phyloP scores from a whole-genome alignment of 2,113 vertebrate genomes.

The Thymallus thymallus region DNA sequence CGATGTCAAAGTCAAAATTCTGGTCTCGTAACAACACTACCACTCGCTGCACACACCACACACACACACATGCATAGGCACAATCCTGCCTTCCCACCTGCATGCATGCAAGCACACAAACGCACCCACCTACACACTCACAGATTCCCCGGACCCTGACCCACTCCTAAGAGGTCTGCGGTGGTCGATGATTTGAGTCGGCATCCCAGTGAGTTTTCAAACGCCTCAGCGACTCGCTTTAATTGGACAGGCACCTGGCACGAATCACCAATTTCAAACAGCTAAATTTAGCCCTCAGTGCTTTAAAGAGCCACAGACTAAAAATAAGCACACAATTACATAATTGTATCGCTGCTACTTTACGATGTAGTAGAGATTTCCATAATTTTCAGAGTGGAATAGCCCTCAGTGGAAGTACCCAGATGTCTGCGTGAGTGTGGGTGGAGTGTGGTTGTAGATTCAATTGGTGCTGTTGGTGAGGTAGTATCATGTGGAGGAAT shows the following conservation, averaged over 20 bases:
- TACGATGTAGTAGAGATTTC: too few relatives aligned
- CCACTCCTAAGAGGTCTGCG: constrained; percentile 27
- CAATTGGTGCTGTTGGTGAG: constrained; percentile 29
- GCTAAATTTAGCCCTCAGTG: constrained; percentile 57
- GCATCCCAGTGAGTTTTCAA: constrained; percentile 46
- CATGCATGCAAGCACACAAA: neutral
- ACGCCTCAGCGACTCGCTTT: constrained; percentile 56
- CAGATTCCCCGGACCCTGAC: neutral
- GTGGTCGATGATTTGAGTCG: constrained; percentile 35
- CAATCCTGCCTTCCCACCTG: too few relatives aligned
- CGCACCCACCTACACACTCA: neutral
- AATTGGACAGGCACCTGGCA: constrained; percentile 64
- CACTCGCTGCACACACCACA: too few relatives aligned
- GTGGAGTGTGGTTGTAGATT: neutral
- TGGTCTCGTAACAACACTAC: too few relatives aligned
- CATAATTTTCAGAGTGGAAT: constrained; percentile 23
- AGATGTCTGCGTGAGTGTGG: neutral
- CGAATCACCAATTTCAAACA: constrained; percentile 63
- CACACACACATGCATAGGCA: neutral
- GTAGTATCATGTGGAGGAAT: neutral
- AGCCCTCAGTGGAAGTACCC: constrained; percentile 20
- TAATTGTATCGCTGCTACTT: too few relatives aligned
- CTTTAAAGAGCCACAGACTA: constrained; percentile 48
- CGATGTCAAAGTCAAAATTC: too few relatives aligned
- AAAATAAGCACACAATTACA: constrained; percentile 15